These are phyloP conservation scores for Hylaea fasciaria DNA, from an alignment of 2,888 invertebrate genomes.

Conservation along the genomic window DNA sequence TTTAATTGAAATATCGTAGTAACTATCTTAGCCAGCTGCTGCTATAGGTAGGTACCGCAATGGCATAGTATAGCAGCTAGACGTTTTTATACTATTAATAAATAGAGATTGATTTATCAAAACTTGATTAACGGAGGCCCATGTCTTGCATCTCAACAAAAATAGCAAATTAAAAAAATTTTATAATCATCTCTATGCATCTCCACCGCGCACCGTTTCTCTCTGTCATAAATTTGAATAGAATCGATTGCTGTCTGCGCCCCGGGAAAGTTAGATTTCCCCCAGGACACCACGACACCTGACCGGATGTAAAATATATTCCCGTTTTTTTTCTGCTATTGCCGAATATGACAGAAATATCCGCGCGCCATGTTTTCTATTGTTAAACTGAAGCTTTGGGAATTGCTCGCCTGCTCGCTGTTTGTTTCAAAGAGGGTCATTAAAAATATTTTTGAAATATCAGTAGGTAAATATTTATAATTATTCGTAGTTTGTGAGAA, in stretches of 20 bases:
- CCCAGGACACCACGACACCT: conserved; percentile 82
- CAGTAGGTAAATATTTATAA: too few relatives aligned
- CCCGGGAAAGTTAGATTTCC: conserved; percentile 85
- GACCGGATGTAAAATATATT: conserved; percentile 84
- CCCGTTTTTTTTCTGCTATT: conserved; percentile 65
- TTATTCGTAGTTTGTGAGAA: too few relatives aligned
- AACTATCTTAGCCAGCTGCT: too few relatives aligned
- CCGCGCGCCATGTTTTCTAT: conserved; percentile 14
- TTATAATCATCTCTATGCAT: conserved; percentile 55
- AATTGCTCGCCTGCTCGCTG: too few relatives aligned
- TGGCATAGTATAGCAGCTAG: too few relatives aligned
- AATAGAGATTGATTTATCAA: too few relatives aligned
- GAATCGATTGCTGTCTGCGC: conserved; percentile 85
- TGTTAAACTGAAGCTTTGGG: conserved; percentile 1
- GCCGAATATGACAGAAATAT: conserved; percentile 57
- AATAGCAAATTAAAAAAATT: too few relatives aligned
- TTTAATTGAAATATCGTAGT: too few relatives aligned
- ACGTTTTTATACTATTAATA: too few relatives aligned
- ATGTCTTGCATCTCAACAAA: not conserved
- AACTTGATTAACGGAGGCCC: not conserved
- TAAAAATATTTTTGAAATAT: too few relatives aligned
- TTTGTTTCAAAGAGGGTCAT: too few relatives aligned
- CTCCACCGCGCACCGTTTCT: conserved; percentile 69
- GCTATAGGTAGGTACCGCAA: too few relatives aligned
- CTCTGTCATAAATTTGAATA: conserved; percentile 85